Evolutionary conservation across 2,113 vertebrate species (phyloP), one percentile per base, ranked within the genome.

Genomic region (Callorhinus ursinus): DNA sequence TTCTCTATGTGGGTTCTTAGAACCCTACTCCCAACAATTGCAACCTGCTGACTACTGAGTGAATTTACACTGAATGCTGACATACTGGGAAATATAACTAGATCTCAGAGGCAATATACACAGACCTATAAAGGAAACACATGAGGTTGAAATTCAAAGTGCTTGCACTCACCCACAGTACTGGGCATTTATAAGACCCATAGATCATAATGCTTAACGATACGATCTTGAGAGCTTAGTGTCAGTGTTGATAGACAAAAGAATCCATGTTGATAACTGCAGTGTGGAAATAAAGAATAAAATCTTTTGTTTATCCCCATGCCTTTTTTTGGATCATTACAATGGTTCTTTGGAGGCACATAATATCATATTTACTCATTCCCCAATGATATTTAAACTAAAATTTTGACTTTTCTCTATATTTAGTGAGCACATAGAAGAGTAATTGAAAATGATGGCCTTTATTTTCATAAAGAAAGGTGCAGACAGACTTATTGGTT

Each of bases 81-180:
- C 93, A 86, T 74, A 91, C 59, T 96, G 92, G 95, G 94, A 96
- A 84, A 87, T 95, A 89, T 67, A 97, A 95, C 96, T 86, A 74
- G 71, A 96, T 96, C 90, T 97, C 92, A 76, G 76, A 88, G 71
- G 90, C 93, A 96, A 65, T 88, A 96, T 94, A 59, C 76, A 84
- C 90, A 95, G 51, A 74, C 53, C 80, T 74, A 85, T 81, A 97
- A 97, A 96, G 81, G 61, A 98, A 97, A 59, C 88, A 71, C 92
- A 87, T 36, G 84, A 67, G 83, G 71, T 33, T 93, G 92, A 94
- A 97, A 95, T 97, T 95, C 84, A 95, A 69, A 93, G 63, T 93
- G 61, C 72, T 88, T 82, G 22, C 21, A 51, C 74, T 97, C 65
- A 84, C 80, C 71, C 36, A 59, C 55, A 90, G 74, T 3, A 7